Evolutionary conservation across 2,113 vertebrate species (phyloP).

Genomic region (Zingel zingel): DNA sequence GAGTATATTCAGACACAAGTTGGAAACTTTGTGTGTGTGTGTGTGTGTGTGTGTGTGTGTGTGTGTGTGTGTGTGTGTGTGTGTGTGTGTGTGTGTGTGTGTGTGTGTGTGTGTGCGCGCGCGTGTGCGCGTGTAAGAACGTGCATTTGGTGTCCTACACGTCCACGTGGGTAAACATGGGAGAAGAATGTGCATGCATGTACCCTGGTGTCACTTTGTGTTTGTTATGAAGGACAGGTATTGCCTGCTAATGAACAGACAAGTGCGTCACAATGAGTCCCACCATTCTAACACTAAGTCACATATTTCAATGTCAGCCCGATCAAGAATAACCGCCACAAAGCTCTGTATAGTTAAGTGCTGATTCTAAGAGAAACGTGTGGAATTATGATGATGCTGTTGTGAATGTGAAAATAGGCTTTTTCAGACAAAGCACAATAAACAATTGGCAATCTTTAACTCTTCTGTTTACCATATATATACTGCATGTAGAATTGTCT

Average conservation of each 20-base stretch:
- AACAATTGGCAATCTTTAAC: not conserved
- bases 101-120: not conserved
- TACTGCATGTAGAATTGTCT: not conserved
- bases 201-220: slow-evolving; percentile 40
- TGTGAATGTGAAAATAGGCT: not conserved
- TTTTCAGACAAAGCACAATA: not conserved
- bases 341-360: slow-evolving; percentile 4
- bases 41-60: too few species aligned
- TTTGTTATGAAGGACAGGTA: slow-evolving; percentile 34
- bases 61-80: too few species aligned
- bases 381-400: not conserved
- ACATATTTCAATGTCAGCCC: slow-evolving; percentile 47
- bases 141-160: slow-evolving; percentile 18
- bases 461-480: not conserved
- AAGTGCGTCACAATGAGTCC: slow-evolving; percentile 34
- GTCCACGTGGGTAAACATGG: slow-evolving; percentile 12
- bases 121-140: not conserved
- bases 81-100: not conserved
- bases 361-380: not conserved
- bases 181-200: not conserved
- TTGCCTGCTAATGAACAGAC: slow-evolving; percentile 43
- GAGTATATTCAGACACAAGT: slow-evolving; percentile 35
- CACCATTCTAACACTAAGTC: slow-evolving; percentile 41
- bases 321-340: not conserved
- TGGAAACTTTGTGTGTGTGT: slow-evolving; percentile 30